phyloP scores from a whole-genome alignment of 2,113 vertebrate species.

The Bucco capensis region DNA sequence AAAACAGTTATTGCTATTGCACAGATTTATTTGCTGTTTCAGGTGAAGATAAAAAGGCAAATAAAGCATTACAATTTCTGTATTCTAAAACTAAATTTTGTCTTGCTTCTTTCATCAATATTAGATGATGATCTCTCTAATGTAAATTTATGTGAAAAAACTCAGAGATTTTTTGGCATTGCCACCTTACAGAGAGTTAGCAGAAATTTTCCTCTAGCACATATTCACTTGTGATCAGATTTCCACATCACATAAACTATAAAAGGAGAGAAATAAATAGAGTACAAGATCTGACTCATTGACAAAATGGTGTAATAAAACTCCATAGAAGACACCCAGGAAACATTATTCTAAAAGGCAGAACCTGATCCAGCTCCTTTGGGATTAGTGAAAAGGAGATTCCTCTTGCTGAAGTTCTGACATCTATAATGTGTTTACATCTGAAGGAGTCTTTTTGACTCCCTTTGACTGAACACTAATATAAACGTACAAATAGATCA shows the following conservation, averaged over 20 bases:
- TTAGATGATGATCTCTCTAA: neutral
- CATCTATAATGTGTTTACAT: neutral
- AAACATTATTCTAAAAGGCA: neutral
- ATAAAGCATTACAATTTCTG: neutral
- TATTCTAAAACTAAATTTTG: neutral
- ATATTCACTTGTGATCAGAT: neutral
- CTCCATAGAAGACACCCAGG: neutral
- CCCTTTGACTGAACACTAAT: neutral
- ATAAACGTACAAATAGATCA: neutral
- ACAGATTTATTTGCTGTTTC: neutral
- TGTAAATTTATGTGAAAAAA: neutral
- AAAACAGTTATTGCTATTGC: neutral
- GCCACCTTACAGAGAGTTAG: neutral
- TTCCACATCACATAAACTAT: neutral
- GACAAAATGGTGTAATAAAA: neutral
- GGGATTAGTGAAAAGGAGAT: neutral
- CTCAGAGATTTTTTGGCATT: neutral
- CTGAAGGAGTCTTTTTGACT: neutral
- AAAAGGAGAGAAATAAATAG: neutral
- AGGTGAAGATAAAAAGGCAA: neutral
- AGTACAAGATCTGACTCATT: neutral
- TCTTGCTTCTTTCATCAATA: neutral
- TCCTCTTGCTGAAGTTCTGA: neutral
- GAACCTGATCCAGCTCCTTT: neutral
- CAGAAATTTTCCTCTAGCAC: neutral